Evolutionary conservation across 2,888 invertebrate genomes (phyloP).

Genomic region (Agrotis exclamationis): DNA sequence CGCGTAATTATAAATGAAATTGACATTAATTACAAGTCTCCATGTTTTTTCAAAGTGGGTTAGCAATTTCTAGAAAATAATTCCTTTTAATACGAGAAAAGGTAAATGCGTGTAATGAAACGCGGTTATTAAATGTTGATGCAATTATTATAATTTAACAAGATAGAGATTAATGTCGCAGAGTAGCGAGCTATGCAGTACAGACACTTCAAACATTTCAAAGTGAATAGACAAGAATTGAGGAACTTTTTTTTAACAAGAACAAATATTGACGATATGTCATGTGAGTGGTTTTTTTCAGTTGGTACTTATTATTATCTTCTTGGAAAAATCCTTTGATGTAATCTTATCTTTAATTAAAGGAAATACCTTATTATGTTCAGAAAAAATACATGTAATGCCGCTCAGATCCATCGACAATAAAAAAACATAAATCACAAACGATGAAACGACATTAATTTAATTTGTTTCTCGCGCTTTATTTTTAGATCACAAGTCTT

Average conservation of each 20-base stretch:
- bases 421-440: slow-evolving; percentile 33
- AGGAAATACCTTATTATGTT: slow-evolving; percentile 15
- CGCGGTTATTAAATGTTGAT: slow-evolving; percentile 77
- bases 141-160: slow-evolving; percentile 84
- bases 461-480: slow-evolving; percentile 30
- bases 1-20: slow-evolving; percentile 87
- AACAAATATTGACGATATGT: slow-evolving; percentile 6
- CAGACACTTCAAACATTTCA: slow-evolving; percentile 32
- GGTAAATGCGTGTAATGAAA: slow-evolving; percentile 79
- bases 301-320: not conserved
- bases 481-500: slow-evolving; percentile 25
- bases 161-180: slow-evolving; percentile 76
- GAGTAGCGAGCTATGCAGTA: slow-evolving; percentile 54
- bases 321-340: slow-evolving; percentile 7
- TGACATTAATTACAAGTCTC: slow-evolving; percentile 85
- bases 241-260: not conserved
- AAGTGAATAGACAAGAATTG: not conserved
- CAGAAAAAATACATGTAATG: not conserved
- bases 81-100: slow-evolving; percentile 76
- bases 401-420: slow-evolving; percentile 10
- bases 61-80: slow-evolving; percentile 87
- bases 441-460: slow-evolving; percentile 25
- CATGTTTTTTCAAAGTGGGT: slow-evolving; percentile 82
- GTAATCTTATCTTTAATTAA: slow-evolving; percentile 16
- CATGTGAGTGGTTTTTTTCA: slow-evolving; percentile 1